phyloP scores from a whole-genome alignment of 1,140 invertebrate genomes.

The Caenorhabditis tropicalis region DNA sequence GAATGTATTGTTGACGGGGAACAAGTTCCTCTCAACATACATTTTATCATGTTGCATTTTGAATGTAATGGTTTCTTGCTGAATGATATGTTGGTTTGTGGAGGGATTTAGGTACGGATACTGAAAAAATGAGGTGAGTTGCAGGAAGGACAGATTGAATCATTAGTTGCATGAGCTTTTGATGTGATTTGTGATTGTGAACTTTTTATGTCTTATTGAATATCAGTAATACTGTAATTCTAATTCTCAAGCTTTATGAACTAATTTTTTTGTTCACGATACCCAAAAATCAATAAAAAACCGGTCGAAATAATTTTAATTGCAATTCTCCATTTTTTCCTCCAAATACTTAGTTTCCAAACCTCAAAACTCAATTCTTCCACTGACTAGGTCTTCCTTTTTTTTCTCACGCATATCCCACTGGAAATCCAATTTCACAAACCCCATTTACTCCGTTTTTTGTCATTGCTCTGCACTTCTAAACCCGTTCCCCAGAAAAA shows the following conservation, averaged over 20 bases:
- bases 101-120: background rate
- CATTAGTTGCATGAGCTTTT: background rate
- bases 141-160: slow-evolving; percentile 9
- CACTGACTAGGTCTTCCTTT: background rate
- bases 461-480: background rate
- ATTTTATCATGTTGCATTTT: slow-evolving; percentile 37
- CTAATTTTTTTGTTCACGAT: no score
- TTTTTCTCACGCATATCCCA: slow-evolving; percentile 33
- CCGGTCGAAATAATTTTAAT: no score
- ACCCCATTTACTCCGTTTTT: background rate
- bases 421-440: slow-evolving; percentile 11
- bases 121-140: background rate
- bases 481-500: background rate
- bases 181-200: background rate
- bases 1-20: background rate
- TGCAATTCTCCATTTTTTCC: no score
- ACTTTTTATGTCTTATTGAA: background rate
- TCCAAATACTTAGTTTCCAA: background rate
- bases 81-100: background rate
- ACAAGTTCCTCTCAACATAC: background rate
- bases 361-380: background rate
- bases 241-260: no score
- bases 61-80: slow-evolving; percentile 7
- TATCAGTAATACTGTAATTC: no score
- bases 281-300: no score